Percentiles rank a stretch among this genome's conserved stretches.
Evolutionary conservation across 2,797 vertebrate species (phyloP).

Genomic region (Anguilla pacifica): DNA sequence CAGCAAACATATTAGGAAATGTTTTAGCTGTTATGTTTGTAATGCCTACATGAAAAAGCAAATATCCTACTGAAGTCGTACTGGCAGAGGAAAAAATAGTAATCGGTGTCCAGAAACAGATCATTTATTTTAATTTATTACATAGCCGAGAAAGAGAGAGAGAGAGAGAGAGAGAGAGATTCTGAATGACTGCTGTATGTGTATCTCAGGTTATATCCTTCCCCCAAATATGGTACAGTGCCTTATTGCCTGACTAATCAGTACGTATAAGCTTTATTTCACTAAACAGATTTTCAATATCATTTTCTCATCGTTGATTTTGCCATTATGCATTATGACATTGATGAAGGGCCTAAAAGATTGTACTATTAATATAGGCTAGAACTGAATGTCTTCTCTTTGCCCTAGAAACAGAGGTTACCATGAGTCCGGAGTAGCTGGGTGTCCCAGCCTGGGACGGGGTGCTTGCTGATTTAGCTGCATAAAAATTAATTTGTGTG

Average conservation of each 20-base stretch:
- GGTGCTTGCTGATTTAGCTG: background rate
- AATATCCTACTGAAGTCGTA: background rate
- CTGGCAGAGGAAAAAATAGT: background rate
- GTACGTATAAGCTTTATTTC: background rate
- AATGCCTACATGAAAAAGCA: background rate
- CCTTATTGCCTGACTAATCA: background rate
- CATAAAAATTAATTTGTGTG: background rate
- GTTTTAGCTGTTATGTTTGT: conserved; percentile 3
- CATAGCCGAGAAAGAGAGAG: background rate
- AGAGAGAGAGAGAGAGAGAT: conserved; percentile 13
- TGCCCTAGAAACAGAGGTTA: background rate
- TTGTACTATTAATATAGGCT: background rate
- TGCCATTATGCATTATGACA: background rate
- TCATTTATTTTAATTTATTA: background rate
- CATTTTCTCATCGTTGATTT: background rate
- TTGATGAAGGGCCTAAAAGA: background rate
- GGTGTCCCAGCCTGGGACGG: background rate
- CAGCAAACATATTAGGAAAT: background rate
- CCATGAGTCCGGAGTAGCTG: background rate
- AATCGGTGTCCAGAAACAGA: conserved; percentile 3
- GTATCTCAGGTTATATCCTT: background rate
- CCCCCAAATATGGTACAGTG: background rate
- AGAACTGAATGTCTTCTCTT: background rate
- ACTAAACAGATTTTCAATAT: background rate
- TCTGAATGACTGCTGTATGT: background rate